phyloP scores from a whole-genome alignment of 2,888 invertebrate species.

The Drosophila fulvimacula region DNA sequence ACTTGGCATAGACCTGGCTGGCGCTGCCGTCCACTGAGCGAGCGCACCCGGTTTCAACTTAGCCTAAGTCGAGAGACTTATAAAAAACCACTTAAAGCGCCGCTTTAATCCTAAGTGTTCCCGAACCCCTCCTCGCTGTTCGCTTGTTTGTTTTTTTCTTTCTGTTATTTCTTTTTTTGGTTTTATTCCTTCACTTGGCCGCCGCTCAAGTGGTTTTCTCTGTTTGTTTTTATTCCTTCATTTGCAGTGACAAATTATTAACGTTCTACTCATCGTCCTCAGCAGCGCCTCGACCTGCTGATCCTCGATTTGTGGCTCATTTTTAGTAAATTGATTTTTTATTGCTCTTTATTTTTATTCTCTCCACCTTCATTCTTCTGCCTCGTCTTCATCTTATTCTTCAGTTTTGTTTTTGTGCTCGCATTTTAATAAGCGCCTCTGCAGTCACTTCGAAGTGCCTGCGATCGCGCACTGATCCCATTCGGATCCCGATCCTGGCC shows the following conservation, averaged over 20 bases:
- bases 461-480: slow-evolving; percentile 39
- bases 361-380: slow-evolving; percentile 33
- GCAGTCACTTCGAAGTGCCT: slow-evolving; percentile 42
- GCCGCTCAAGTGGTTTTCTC: slow-evolving; percentile 79
- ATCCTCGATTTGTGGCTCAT: slow-evolving; percentile 53
- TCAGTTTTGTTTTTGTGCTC: slow-evolving; percentile 35
- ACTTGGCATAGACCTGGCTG: slow-evolving; percentile 53
- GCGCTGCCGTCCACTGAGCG: slow-evolving; percentile 25
- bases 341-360: slow-evolving; percentile 81
- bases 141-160: slow-evolving; percentile 40
- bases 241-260: slow-evolving; percentile 84
- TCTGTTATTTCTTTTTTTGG: slow-evolving; percentile 21
- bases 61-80: slow-evolving; percentile 30
- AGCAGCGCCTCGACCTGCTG: slow-evolving; percentile 35
- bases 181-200: slow-evolving; percentile 41
- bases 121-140: slow-evolving; percentile 25
- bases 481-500: slow-evolving; percentile 40
- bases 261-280: slow-evolving; percentile 69
- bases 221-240: slow-evolving; percentile 80
- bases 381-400: slow-evolving; percentile 11
- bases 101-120: slow-evolving; percentile 72
- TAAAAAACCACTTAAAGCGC: slow-evolving; percentile 75
- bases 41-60: slow-evolving; percentile 41
- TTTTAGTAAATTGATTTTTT: slow-evolving; percentile 81
- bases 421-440: slow-evolving; percentile 74